A percentile compares a stretch with the other conserved stretches of the same genome.
phyloP scores from a whole-genome alignment of 2,797 vertebrate species.

The Bradypodion pumilum region DNA sequence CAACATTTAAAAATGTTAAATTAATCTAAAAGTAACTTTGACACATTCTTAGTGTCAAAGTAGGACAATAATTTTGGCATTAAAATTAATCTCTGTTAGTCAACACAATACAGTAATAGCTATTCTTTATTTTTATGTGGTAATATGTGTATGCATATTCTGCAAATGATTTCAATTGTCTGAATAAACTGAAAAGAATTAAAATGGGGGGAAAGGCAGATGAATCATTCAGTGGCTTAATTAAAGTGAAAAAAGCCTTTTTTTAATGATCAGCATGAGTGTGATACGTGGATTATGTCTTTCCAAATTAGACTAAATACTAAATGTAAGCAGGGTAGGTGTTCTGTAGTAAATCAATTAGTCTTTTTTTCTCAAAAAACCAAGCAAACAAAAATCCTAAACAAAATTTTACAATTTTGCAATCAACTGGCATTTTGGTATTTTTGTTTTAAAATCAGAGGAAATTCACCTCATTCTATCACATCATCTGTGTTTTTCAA shows the following conservation, averaged over 20 bases:
- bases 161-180: constrained; percentile 57
- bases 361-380: constrained; percentile 15
- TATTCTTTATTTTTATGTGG: constrained; percentile 53
- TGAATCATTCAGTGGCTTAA: constrained; percentile 49
- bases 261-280: constrained; percentile 36
- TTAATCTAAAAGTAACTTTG: constrained; percentile 66
- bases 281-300: constrained; percentile 20
- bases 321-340: constrained; percentile 25
- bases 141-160: constrained; percentile 47
- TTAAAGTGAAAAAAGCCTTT: constrained; percentile 40
- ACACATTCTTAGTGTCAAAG: constrained; percentile 66
- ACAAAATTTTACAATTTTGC: constrained; percentile 12
- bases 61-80: constrained; percentile 60
- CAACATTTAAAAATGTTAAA: constrained; percentile 32
- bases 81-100: constrained; percentile 56
- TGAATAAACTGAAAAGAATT: constrained; percentile 46
- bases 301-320: constrained; percentile 39
- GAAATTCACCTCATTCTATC: constrained; percentile 49
- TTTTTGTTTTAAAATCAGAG: constrained; percentile 39
- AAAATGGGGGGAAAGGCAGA: constrained; percentile 27
- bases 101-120: constrained; percentile 38
- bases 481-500: constrained; percentile 74
- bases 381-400: constrained; percentile 25
- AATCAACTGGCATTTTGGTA: constrained; percentile 29
- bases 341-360: constrained; percentile 46